Conservation (phyloP, 1,140 invertebrate genomes). For the Macrobrachium nipponense region DNA sequence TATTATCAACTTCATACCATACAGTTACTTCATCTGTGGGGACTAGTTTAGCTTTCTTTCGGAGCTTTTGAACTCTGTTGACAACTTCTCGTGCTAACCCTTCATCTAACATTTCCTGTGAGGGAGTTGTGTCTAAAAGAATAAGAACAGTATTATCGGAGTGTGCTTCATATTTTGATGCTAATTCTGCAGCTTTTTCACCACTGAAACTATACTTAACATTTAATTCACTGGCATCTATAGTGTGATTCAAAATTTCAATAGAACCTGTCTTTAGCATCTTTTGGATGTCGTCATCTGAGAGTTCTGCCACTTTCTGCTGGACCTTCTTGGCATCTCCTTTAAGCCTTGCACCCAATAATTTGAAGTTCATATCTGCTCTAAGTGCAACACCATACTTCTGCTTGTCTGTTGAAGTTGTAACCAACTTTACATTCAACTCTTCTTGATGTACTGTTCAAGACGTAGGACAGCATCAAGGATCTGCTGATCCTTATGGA, state of each 20-base stretch:
- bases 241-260: slow-evolving; percentile 79
- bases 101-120: slow-evolving; percentile 91
- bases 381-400: slow-evolving; percentile 93
- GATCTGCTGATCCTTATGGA: slow-evolving; percentile 85
- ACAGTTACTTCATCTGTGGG: slow-evolving; percentile 91
- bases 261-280: slow-evolving; percentile 81
- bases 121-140: slow-evolving; percentile 76
- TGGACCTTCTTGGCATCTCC: slow-evolving; percentile 90
- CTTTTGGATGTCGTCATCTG: slow-evolving; percentile 83
- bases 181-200: slow-evolving; percentile 72
- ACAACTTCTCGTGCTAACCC: slow-evolving; percentile 93
- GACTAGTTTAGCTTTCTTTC: slow-evolving; percentile 95
- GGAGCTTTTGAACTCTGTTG: slow-evolving; percentile 94
- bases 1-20: slow-evolving; percentile 79
- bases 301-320: slow-evolving; percentile 79
- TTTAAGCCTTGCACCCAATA: slow-evolving; percentile 88
- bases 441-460: slow-evolving; percentile 91
- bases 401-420: slow-evolving; percentile 89
- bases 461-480: slow-evolving; percentile 86
- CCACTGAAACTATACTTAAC: slow-evolving; percentile 83
- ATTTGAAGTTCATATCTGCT: slow-evolving; percentile 93
- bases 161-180: slow-evolving; percentile 87
- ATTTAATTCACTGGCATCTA: slow-evolving; percentile 85
- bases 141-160: slow-evolving; percentile 88
- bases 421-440: slow-evolving; percentile 92